Percentiles rank a stretch among this genome's conserved stretches.
phyloP scores from a whole-genome alignment of 2,797 vertebrate genomes.

The Hemibagrus guttatus region DNA sequence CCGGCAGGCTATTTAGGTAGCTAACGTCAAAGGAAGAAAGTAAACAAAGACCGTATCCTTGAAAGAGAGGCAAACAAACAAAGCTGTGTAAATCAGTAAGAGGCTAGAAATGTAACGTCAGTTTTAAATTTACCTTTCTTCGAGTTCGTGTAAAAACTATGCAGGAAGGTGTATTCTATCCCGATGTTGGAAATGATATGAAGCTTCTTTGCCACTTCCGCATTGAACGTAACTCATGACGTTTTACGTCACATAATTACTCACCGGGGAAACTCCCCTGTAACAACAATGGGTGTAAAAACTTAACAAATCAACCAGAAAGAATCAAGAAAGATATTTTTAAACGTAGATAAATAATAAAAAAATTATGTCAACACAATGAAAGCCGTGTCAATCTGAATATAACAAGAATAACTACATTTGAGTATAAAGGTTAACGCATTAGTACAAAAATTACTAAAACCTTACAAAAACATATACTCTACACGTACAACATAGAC shows the following conservation, averaged over 20 bases:
- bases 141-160: not conserved
- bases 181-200: not conserved
- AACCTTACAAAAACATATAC: not conserved
- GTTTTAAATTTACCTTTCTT: constrained; percentile 25
- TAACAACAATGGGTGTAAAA: not conserved
- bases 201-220: constrained; percentile 44
- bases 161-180: not conserved
- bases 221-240: constrained; percentile 20
- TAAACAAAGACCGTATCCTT: constrained; percentile 23
- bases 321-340: not conserved
- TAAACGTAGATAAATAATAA: too few relatives aligned
- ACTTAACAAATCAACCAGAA: not conserved
- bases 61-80: not conserved
- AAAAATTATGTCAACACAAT: not conserved
- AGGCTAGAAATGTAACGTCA: not conserved
- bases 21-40: constrained; percentile 26
- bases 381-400: not conserved
- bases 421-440: not conserved
- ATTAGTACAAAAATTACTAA: not conserved
- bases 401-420: not conserved
- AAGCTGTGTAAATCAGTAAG: not conserved
- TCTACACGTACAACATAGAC: not conserved
- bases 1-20: constrained; percentile 6
- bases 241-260: constrained; percentile 15
- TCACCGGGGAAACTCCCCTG: constrained; percentile 42